Evolutionary conservation across 2,113 vertebrate species (phyloP).

Genomic region (Trichechus manatus): DNA sequence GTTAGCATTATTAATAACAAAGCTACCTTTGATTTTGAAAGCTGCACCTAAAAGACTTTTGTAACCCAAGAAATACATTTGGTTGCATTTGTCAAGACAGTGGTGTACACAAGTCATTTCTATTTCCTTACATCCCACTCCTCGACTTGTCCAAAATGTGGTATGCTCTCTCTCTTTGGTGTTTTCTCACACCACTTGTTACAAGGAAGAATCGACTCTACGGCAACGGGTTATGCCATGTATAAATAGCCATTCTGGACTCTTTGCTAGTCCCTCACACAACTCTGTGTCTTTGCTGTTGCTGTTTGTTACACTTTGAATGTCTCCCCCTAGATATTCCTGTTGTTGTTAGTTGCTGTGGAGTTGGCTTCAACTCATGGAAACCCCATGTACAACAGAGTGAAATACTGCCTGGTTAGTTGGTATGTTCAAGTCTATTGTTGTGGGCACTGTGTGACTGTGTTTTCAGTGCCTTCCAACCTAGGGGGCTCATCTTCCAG

Average conservation of each 20-base stretch:
- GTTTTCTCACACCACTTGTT: background rate
- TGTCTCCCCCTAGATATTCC: background rate
- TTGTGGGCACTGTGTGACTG: background rate
- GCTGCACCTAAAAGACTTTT: background rate
- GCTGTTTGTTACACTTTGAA: background rate
- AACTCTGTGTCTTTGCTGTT: background rate
- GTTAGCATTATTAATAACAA: background rate
- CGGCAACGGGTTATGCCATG: too few relatives aligned
- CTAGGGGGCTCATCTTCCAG: background rate
- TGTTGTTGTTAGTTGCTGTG: background rate
- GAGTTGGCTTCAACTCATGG: background rate
- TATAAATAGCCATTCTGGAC: background rate
- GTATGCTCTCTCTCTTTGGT: accelerated
- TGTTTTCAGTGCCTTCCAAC: background rate
- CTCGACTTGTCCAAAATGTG: background rate
- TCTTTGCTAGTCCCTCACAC: background rate
- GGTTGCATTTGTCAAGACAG: background rate
- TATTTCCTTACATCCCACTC: background rate
- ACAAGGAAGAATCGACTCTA: too few relatives aligned
- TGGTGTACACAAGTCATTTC: background rate
- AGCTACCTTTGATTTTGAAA: slow-evolving; percentile 5
- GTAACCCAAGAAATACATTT: background rate
- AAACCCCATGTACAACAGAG: background rate
- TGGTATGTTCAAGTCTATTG: background rate
- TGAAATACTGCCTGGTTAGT: background rate